These are phyloP conservation scores for Chromobotia macracanthus DNA, from an alignment of 2,797 vertebrate species.

Conservation along the genomic window DNA sequence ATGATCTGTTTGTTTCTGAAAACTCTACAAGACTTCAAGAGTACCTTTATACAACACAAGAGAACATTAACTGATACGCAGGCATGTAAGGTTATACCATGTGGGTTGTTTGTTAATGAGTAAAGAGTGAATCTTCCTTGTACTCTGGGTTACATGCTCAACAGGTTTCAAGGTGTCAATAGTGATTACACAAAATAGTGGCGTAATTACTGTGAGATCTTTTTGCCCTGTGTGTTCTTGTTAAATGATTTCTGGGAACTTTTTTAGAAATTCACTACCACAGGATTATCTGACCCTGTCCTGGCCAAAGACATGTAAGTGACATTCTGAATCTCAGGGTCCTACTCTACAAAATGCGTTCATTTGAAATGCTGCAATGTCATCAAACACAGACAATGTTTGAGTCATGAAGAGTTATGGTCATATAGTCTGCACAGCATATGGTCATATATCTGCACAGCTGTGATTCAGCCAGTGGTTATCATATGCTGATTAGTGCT, in stretches of 20 bases:
- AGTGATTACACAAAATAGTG: conserved; percentile 18
- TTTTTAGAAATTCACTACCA: conserved; percentile 9
- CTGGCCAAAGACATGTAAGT: too few relatives aligned
- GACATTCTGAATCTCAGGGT: neutral
- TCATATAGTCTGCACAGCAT: too few relatives aligned
- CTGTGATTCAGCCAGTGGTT: too few relatives aligned
- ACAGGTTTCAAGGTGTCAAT: conserved; percentile 17
- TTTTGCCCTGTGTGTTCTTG: neutral
- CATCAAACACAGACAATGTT: too few relatives aligned
- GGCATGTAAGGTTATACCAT: conserved; percentile 32
- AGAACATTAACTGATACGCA: neutral
- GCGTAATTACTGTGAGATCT: conserved; percentile 6
- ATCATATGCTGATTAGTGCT: too few relatives aligned
- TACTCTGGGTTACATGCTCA: conserved; percentile 4
- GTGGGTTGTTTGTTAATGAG: conserved; percentile 40
- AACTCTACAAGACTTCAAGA: conserved; percentile 10
- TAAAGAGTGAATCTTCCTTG: conserved; percentile 38
- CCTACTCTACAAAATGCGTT: neutral
- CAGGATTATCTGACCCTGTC: neutral
- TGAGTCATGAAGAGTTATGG: too few relatives aligned
- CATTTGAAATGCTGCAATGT: too few relatives aligned
- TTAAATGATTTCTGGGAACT: conserved; percentile 13
- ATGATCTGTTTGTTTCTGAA: conserved; percentile 38
- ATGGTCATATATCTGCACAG: too few relatives aligned
- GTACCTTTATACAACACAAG: conserved; percentile 11